phyloP scores from a whole-genome alignment of 2,113 vertebrate genomes.

The Misgurnus mizolepis region DNA sequence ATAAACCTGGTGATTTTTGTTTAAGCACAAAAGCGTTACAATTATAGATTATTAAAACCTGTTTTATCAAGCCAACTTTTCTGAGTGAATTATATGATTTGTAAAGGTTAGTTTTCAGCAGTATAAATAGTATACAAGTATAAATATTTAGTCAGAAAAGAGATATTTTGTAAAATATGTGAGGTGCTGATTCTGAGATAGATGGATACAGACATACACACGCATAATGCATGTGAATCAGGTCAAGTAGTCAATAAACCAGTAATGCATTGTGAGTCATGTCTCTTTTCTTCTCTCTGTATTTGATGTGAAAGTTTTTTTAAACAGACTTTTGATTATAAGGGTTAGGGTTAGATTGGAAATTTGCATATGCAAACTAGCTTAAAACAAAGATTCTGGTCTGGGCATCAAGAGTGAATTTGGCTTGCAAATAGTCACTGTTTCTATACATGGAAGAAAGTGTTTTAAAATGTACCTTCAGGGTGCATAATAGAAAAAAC shows the following conservation, averaged over 20 bases:
- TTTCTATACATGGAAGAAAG: slow-evolving; percentile 53
- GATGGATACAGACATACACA: not conserved
- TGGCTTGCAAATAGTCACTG: slow-evolving; percentile 45
- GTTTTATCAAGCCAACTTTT: no score
- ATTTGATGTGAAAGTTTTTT: not conserved
- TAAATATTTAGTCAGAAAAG: not conserved
- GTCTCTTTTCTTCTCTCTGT: not conserved
- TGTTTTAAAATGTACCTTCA: slow-evolving; percentile 28
- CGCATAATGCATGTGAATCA: not conserved
- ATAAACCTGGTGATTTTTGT: slow-evolving; percentile 14
- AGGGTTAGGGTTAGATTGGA: slow-evolving; percentile 2
- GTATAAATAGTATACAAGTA: not conserved
- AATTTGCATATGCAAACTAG: slow-evolving; percentile 45
- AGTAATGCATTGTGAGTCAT: not conserved
- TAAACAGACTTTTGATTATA: slow-evolving; percentile 9
- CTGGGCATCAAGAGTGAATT: slow-evolving; percentile 63
- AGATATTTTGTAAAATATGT: not conserved
- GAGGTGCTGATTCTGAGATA: not conserved
- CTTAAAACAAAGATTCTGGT: slow-evolving; percentile 56
- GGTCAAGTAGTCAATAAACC: not conserved
- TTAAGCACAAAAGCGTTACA: slow-evolving; percentile 24
- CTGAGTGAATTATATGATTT: no score
- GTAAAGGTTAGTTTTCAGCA: no score
- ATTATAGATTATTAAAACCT: no score
- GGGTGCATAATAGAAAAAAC: not conserved